Conservation (phyloP, 1,140 invertebrate genomes). For the Cecropterus lyciades region DNA sequence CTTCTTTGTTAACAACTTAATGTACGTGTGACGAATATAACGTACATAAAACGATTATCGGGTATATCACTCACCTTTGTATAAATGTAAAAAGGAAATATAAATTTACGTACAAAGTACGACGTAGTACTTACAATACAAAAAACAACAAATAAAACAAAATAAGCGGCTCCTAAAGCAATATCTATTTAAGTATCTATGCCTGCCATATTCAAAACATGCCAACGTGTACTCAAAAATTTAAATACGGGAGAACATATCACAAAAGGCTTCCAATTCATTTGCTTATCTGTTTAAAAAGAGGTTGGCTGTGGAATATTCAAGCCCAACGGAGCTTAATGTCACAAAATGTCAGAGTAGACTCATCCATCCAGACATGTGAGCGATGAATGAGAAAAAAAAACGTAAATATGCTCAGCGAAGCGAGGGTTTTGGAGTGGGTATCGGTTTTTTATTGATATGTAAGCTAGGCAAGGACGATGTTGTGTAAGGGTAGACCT, state of each 20-base stretch:
- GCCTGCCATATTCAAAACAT: conserved; percentile 24
- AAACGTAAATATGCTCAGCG: conserved; percentile 64
- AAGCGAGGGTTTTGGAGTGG: conserved; percentile 54
- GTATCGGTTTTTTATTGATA: conserved; percentile 36
- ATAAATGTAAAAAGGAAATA: too few relatives aligned
- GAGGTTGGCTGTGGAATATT: conserved; percentile 73
- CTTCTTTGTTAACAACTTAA: too few relatives aligned
- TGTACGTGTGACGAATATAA: too few relatives aligned
- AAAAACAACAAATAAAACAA: not conserved
- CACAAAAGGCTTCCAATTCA: conserved; percentile 78
- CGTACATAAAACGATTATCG: too few relatives aligned
- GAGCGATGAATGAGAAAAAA: conserved; percentile 58
- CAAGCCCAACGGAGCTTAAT: conserved; percentile 78
- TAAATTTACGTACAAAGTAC: too few relatives aligned
- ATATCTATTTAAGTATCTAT: conserved; percentile 7
- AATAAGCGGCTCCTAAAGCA: not conserved
- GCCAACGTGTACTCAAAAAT: conserved; percentile 25
- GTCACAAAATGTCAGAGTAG: conserved; percentile 73
- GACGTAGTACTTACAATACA: not conserved
- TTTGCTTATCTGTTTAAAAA: conserved; percentile 82
- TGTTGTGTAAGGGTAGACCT: conserved; percentile 8
- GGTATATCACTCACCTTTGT: too few relatives aligned
- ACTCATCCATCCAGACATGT: conserved; percentile 65
- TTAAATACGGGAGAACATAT: conserved; percentile 41
- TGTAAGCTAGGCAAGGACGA: conserved; percentile 24